Percentiles rank a stretch among this genome's conserved stretches.
Conservation (phyloP, 1,140 invertebrate genomes). For the Scaptomyza hsui region DNA sequence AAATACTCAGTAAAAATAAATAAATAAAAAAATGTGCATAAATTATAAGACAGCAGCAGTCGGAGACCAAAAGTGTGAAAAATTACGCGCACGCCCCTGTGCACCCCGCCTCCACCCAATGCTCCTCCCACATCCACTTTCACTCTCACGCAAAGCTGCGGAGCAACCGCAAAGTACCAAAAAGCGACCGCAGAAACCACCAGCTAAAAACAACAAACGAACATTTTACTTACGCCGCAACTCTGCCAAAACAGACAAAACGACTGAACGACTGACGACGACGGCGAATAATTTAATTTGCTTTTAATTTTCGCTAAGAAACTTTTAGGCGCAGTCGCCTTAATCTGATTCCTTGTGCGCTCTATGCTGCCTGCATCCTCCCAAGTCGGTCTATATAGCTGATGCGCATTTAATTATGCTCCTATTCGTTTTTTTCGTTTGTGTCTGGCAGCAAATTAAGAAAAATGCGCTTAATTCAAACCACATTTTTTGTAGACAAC, state of each 20-base stretch:
- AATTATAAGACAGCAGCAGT: conserved; percentile 47
- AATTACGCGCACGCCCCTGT: conserved; percentile 55
- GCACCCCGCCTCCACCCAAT: background rate
- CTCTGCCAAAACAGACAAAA: conserved; percentile 11
- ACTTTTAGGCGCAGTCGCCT: conserved; percentile 35
- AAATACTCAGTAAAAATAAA: conserved; percentile 55
- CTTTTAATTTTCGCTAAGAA: conserved; percentile 56
- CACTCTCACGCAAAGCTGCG: conserved; percentile 6
- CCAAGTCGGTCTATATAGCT: background rate
- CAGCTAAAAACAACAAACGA: conserved; percentile 2
- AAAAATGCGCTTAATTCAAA: conserved; percentile 14
- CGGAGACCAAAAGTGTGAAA: conserved; percentile 47
- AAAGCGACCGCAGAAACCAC: conserved; percentile 13
- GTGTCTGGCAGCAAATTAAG: conserved; percentile 15
- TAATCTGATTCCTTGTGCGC: conserved; percentile 23
- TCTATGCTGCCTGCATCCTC: conserved; percentile 1
- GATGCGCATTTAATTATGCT: conserved; percentile 22
- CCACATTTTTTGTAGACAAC: background rate
- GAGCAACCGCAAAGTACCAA: conserved; percentile 34
- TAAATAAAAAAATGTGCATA: conserved; percentile 52
- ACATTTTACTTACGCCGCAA: conserved; percentile 28
- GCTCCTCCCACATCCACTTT: no score
- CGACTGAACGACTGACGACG: conserved; percentile 5
- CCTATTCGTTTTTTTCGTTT: background rate
- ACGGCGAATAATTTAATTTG: conserved; percentile 55